phyloP scores from a whole-genome alignment of 2,888 invertebrate genomes.

The Pteria penguin region DNA sequence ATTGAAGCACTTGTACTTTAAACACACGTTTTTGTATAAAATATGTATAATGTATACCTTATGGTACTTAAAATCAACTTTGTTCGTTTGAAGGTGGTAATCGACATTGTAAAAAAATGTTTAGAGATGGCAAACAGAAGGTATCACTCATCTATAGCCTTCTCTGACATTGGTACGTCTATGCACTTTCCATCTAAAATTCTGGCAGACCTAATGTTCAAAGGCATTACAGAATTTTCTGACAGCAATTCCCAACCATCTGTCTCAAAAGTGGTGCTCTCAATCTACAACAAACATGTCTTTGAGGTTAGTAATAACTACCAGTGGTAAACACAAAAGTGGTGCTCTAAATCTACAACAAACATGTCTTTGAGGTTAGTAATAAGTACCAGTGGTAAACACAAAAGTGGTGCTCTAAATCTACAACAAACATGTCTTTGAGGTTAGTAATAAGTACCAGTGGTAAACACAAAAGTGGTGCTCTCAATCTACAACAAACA shows the following conservation, averaged over 20 bases:
- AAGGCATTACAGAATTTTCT: constrained; percentile 17
- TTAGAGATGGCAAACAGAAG: constrained; percentile 12
- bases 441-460: no score
- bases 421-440: no score
- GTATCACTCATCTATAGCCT: constrained; percentile 16
- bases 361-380: no score
- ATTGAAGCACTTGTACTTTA: neutral
- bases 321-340: no score
- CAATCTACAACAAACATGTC: neutral
- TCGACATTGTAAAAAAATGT: constrained; percentile 8
- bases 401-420: no score
- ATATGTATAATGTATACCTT: no score
- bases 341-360: no score
- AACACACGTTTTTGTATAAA: no score
- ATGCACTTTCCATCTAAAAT: constrained; percentile 15
- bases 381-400: no score
- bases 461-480: no score
- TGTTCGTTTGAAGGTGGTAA: neutral
- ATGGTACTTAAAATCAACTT: neutral
- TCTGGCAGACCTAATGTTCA: constrained; percentile 14
- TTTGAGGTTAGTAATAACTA: no score
- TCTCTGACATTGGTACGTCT: constrained; percentile 24
- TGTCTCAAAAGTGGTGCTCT: constrained; percentile 1
- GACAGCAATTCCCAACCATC: neutral
- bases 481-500: no score